phyloP scores from a whole-genome alignment of 2,113 vertebrate species.

The Haplochromis burtoni region DNA sequence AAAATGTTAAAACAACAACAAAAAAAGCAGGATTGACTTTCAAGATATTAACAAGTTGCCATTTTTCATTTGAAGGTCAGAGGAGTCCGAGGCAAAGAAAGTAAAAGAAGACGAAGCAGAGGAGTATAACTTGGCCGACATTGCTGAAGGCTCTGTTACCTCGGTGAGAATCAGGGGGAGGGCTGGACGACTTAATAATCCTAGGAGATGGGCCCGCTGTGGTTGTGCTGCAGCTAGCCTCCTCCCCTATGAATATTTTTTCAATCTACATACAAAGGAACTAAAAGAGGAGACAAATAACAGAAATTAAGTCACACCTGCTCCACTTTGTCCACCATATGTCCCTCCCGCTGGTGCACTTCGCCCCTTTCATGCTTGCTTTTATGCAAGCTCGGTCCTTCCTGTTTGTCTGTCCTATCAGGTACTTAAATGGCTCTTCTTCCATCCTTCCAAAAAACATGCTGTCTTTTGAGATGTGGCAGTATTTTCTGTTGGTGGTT shows the following conservation, averaged over 20 bases:
- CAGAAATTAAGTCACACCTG: not conserved
- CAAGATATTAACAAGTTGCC: not conserved
- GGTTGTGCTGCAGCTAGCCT: not conserved
- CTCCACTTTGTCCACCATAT: not conserved
- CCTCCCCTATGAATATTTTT: not conserved
- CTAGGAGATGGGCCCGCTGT: not conserved
- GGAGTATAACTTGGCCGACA: constrained; percentile 72
- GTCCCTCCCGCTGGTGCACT: not conserved
- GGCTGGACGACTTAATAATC: not conserved
- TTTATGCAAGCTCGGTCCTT: not conserved
- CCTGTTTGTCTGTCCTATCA: not conserved
- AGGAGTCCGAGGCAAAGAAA: constrained; percentile 73
- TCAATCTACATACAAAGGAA: not conserved
- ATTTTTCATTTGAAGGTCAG: constrained; percentile 52
- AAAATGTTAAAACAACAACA: not conserved
- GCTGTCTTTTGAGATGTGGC: not conserved
- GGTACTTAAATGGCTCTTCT: not conserved
- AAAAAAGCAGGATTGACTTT: not conserved
- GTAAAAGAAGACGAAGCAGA: constrained; percentile 72
- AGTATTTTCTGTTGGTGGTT: not conserved
- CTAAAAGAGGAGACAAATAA: not conserved
- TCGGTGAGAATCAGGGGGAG: constrained; percentile 69
- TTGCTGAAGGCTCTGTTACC: constrained; percentile 80
- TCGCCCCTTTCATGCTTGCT: not conserved
- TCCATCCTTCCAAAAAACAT: not conserved